Evolutionary conservation across 2,797 vertebrate species (phyloP), one percentile per base, ranked within the genome.

Genomic region (Netta rufina): DNA sequence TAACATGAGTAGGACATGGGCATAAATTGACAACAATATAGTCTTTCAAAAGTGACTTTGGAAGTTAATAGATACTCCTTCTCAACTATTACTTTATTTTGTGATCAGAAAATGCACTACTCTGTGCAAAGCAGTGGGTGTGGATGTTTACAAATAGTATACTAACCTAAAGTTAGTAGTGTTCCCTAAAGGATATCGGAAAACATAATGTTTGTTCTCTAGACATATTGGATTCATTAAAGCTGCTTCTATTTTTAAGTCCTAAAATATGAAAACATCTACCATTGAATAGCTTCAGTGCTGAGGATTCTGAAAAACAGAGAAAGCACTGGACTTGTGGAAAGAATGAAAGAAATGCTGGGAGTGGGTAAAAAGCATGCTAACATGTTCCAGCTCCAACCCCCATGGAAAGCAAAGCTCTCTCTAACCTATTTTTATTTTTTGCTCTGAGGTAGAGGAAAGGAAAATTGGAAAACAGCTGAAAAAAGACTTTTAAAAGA

Each of bases 321-420:
- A 64, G 81, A 95, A 95, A 95, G 43, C 15, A 2, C 21, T 82
- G 67, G 78, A 67, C 77, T 77, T 90, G 36, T 83, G 84, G 94
- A 95, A 96, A 94, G 81, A 95, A 95, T 92, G 67, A 93, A 87
- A 94, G 45, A 95, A 95, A 94, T 94, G 39, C 14, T 90, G 72
- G 92, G 88, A 94, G 92, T 93, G 86, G 86, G 81, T 93, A 93
- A 94, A 96, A 96, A 94, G 11, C 93, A 83, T 19, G 60, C 2
- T 90, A 89, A 80, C 58, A 27, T 76, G 39, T 95, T 88, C 53
- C 78, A 85, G 20, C 79, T 90, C 64, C 65, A 92, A n/a, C 36
- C 8, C 28, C 75, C 30, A 49, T 41, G 78, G 61, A 94, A 93
- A 89, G 21, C 14, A 84, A 78, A 73, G 13, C 8, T 61, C 21